Percentiles rank a stretch among this genome's conserved stretches.
phyloP scores from a whole-genome alignment of 2,888 invertebrate species.

The Anthoptus insignis region DNA sequence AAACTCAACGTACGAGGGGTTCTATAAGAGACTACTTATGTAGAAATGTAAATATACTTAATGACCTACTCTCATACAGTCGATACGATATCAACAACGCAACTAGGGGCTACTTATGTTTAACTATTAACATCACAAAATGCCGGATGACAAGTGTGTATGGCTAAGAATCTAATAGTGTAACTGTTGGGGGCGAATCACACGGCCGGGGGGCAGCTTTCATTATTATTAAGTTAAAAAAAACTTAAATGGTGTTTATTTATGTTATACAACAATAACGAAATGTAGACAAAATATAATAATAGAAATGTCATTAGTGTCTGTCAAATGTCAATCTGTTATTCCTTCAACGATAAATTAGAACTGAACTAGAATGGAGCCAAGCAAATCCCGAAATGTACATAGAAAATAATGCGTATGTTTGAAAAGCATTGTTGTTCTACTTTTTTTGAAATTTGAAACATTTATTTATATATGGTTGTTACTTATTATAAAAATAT shows the following conservation, averaged over 20 bases:
- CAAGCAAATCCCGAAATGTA: not conserved
- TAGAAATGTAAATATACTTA: conserved; percentile 80
- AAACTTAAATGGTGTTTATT: too few species aligned
- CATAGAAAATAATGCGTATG: too few species aligned
- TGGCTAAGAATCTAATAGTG: conserved; percentile 63
- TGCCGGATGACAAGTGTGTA: conserved; percentile 61
- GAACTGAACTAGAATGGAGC: not conserved
- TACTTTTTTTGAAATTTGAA: too few species aligned
- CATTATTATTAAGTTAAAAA: too few species aligned
- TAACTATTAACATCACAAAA: conserved; percentile 80
- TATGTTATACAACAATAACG: too few species aligned
- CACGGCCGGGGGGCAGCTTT: not conserved
- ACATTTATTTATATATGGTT: too few species aligned
- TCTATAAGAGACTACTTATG: conserved; percentile 76
- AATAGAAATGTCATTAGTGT: not conserved
- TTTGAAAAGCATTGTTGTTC: too few species aligned
- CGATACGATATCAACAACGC: conserved; percentile 79
- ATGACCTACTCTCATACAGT: conserved; percentile 68
- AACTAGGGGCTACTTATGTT: conserved; percentile 76
- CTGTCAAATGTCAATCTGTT: not conserved
- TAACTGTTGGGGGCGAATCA: conserved; percentile 24
- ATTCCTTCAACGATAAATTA: too few species aligned
- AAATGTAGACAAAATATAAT: too few species aligned
- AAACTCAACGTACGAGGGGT: conserved; percentile 70
- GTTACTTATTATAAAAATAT: too few species aligned